A percentile compares a stretch with the other conserved stretches of the same genome.
Evolutionary conservation across 1,140 invertebrate genomes (phyloP).

Genomic region (Ephestia elutella): DNA sequence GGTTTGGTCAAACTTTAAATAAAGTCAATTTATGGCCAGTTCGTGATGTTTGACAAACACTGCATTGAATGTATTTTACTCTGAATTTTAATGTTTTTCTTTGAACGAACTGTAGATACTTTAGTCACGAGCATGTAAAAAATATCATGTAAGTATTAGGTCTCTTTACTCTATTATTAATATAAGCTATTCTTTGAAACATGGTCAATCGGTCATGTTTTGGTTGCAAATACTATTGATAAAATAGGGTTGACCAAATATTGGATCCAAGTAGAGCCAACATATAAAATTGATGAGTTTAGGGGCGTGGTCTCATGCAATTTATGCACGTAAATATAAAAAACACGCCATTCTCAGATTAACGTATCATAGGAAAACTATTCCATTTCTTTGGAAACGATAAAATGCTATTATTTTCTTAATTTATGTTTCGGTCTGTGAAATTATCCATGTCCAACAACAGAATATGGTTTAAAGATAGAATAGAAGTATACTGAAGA

Average conservation of each 20-base stretch:
- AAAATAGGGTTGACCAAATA: constrained; percentile 12
- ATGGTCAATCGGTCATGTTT: not conserved
- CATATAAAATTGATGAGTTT: constrained; percentile 24
- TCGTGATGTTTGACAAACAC: too few species aligned
- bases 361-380: constrained; percentile 18
- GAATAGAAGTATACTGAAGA: too few species aligned
- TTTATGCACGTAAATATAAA: constrained; percentile 24
- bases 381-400: not conserved
- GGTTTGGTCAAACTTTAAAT: not conserved
- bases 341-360: constrained; percentile 57
- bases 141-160: too few species aligned
- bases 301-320: constrained; percentile 31
- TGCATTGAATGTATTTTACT: too few species aligned
- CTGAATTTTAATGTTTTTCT: too few species aligned
- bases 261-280: constrained; percentile 18
- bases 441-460: too few species aligned
- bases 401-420: not conserved
- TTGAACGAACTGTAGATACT: too few species aligned
- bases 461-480: too few species aligned
- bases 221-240: not conserved
- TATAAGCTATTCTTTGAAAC: too few species aligned
- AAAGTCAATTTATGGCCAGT: too few species aligned
- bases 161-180: too few species aligned
- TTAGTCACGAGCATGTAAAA: too few species aligned
- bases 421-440: not conserved